Base-by-base conservation (phyloP, 2,797 vertebrate species). In the Gephyroberyx darwinii region DNA sequence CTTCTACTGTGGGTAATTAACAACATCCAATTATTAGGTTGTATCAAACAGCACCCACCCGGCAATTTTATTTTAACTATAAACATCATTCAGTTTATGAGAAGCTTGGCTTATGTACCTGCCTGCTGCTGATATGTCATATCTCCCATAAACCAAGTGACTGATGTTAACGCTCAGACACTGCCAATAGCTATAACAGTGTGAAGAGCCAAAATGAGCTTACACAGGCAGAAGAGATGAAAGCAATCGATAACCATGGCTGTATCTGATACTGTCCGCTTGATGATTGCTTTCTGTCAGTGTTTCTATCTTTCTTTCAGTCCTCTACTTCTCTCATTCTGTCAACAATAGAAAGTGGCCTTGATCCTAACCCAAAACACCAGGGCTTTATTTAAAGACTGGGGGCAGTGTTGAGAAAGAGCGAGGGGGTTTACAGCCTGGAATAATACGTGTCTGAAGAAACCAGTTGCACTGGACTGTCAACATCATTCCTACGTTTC, bases 181-280 rank as follows among this genome's bases (percentile, higher is more conserved):
- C 13, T 60, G 67, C 37, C 45, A 67, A 33, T 26, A 59, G 33
- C 54, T 70, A 30, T 43, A 66, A 69, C 5, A 45, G 5, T 9
- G 43, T 10, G 22, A 43, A 31, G 2, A 52, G 9, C 20, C 35
- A 64, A 30, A 56, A 1, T n/a, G 20, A 31, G 14, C 26, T 66
- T 19, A 43, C 54, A 55, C n/a, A 16, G 22, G 4, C 16, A 45
- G 64, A 17, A 31, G 64, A 50, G 19, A 26, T n/a, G 16, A 51
- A 51, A 69, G n/a, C 20, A 26, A 47, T 7, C 4, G 16, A 33
- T 12, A 50, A 33, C 19, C 37, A 26, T 48, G 10, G 19, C 26
- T 58, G 26, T 50, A 26, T 62, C 9, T 16, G 59, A 55, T 10
- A 22, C 37, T 7, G 5, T 30, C 35, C 37, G 55, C 5, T 53